A percentile compares a stretch with the other conserved stretches of the same genome.
phyloP scores from a whole-genome alignment of 2,888 invertebrate species.

The Xylota sylvarum region DNA sequence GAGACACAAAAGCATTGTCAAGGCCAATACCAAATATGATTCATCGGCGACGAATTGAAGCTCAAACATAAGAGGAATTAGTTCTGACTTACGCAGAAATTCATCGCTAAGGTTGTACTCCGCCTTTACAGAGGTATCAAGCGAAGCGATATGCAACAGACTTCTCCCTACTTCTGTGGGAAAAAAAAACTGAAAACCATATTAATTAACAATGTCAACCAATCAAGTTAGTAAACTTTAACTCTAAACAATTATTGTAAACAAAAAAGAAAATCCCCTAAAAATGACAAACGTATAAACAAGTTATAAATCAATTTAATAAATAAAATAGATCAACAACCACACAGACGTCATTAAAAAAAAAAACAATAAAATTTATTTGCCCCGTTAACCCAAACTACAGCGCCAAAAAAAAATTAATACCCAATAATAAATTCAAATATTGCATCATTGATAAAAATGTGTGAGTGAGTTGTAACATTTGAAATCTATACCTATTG shows the following conservation, averaged over 20 bases:
- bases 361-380: slow-evolving; percentile 3
- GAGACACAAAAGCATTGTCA: too few species aligned
- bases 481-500: background rate
- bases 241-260: background rate
- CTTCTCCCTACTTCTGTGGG: too few species aligned
- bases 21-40: too few species aligned
- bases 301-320: slow-evolving; percentile 1
- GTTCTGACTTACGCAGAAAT: too few species aligned
- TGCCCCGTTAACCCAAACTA: background rate
- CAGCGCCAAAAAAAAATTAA: background rate
- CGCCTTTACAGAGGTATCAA: too few species aligned
- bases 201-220: background rate
- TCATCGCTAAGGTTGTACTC: too few species aligned
- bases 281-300: background rate
- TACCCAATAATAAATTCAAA: slow-evolving; percentile 2
- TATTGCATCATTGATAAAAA: slow-evolving; percentile 12
- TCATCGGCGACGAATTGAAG: too few species aligned
- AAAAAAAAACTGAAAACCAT: background rate
- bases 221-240: background rate
- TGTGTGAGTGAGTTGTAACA: background rate
- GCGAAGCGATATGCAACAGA: too few species aligned
- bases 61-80: too few species aligned
- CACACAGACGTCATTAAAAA: background rate
- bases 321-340: background rate
- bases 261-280: background rate